phyloP scores from a whole-genome alignment of 2,888 invertebrate species.

The Falcaria lacertinaria region DNA sequence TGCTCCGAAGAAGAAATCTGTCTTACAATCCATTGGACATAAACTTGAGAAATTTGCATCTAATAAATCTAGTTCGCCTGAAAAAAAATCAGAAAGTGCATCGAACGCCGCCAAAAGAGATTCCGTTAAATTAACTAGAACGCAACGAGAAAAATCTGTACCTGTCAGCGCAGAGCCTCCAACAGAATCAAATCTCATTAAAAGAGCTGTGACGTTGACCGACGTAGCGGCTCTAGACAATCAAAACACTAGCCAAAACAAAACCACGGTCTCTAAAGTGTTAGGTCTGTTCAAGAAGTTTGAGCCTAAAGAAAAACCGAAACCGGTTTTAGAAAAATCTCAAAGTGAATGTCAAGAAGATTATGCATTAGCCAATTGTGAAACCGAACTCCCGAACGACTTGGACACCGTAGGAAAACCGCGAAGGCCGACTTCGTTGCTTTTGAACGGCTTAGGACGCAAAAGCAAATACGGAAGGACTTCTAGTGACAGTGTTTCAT shows the following conservation, averaged over 20 bases:
- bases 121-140: slow-evolving; percentile 72
- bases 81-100: slow-evolving; percentile 59
- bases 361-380: slow-evolving; percentile 24
- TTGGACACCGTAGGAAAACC: slow-evolving; percentile 58
- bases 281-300: slow-evolving; percentile 88
- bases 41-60: slow-evolving; percentile 85
- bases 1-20: slow-evolving; percentile 80
- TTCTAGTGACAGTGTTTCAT: slow-evolving; percentile 61
- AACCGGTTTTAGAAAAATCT: slow-evolving; percentile 47
- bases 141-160: slow-evolving; percentile 83
- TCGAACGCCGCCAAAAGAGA: slow-evolving; percentile 45
- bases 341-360: slow-evolving; percentile 33
- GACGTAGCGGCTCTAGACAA: slow-evolving; percentile 78
- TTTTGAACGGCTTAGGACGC: slow-evolving; percentile 76
- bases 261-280: slow-evolving; percentile 86
- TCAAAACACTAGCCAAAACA: slow-evolving; percentile 65
- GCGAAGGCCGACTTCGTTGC: slow-evolving; percentile 74
- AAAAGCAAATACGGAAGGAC: slow-evolving; percentile 72
- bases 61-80: slow-evolving; percentile 69
- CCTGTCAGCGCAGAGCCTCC: slow-evolving; percentile 74
- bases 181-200: slow-evolving; percentile 84
- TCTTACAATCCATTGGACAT: slow-evolving; percentile 88
- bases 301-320: slow-evolving; percentile 79
- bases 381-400: slow-evolving; percentile 31
- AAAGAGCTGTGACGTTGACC: slow-evolving; percentile 86